phyloP scores from a whole-genome alignment of 2,113 vertebrate genomes.

The Lepus timidus region DNA sequence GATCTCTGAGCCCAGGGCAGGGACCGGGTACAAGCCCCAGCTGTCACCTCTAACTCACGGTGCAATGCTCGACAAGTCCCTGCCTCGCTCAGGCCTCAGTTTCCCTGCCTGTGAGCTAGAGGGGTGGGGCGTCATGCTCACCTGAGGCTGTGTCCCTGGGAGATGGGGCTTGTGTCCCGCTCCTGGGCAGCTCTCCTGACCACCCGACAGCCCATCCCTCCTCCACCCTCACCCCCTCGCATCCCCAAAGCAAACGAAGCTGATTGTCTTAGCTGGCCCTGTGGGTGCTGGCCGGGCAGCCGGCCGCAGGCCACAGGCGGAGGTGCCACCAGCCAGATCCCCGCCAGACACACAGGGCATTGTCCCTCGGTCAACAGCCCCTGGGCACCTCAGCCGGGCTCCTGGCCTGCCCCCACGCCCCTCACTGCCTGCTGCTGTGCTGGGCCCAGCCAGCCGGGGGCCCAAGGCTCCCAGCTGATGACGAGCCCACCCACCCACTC shows the following conservation, averaged over 20 bases:
- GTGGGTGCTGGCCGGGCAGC: slow-evolving; percentile 78
- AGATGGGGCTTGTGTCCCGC: neutral
- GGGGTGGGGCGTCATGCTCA: neutral
- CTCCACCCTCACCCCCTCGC: slow-evolving; percentile 63
- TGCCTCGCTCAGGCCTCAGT: slow-evolving; percentile 48
- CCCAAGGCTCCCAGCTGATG: slow-evolving; percentile 65
- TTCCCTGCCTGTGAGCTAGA: slow-evolving; percentile 11
- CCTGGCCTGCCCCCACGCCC: slow-evolving; percentile 74
- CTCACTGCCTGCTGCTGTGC: slow-evolving; percentile 55
- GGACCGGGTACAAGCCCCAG: neutral
- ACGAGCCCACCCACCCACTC: slow-evolving; percentile 77
- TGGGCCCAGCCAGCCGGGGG: slow-evolving; percentile 79
- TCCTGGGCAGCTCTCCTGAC: slow-evolving; percentile 62
- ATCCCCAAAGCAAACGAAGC: slow-evolving; percentile 80
- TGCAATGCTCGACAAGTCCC: neutral
- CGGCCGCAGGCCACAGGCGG: slow-evolving; percentile 80
- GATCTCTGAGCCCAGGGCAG: neutral
- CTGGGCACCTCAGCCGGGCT: slow-evolving; percentile 76
- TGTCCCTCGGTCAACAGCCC: slow-evolving; percentile 83
- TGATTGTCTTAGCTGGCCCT: slow-evolving; percentile 79
- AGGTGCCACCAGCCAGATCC: slow-evolving; percentile 76
- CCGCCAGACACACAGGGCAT: slow-evolving; percentile 83
- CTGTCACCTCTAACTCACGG: neutral
- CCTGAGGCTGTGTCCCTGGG: neutral
- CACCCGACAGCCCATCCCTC: slow-evolving; percentile 49